Conservation (phyloP, 2,888 invertebrate species). For the Drosophila gaucha region DNA sequence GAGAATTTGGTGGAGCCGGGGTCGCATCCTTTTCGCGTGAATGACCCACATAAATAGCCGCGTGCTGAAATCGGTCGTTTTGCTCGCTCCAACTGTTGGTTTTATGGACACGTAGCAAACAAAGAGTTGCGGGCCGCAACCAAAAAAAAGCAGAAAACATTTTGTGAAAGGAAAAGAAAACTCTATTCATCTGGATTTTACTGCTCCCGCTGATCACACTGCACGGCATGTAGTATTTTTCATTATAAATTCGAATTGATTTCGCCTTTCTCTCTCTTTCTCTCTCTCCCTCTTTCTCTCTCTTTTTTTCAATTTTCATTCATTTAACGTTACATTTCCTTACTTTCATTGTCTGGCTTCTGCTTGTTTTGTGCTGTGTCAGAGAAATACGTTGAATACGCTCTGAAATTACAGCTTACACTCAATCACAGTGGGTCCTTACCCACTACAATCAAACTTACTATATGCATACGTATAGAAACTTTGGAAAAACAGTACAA, state of each 20-base stretch:
- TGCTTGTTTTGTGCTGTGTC: slow-evolving; percentile 32
- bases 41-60: slow-evolving; percentile 75
- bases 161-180: slow-evolving; percentile 37
- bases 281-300: not conserved
- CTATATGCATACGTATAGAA: too few species aligned
- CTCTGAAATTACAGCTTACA: not conserved
- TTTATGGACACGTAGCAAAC: slow-evolving; percentile 65
- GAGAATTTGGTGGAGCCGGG: slow-evolving; percentile 16
- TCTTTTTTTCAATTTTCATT: slow-evolving; percentile 33
- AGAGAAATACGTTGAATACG: slow-evolving; percentile 9
- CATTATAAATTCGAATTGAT: slow-evolving; percentile 48
- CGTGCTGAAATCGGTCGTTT: slow-evolving; percentile 45
- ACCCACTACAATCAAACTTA: not conserved
- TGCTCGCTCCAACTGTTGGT: slow-evolving; percentile 26
- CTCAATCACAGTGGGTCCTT: slow-evolving; percentile 2
- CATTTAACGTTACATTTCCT: slow-evolving; percentile 38
- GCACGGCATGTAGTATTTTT: slow-evolving; percentile 37
- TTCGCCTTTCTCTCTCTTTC: slow-evolving; percentile 25
- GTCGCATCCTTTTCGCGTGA: slow-evolving; percentile 65
- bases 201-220: slow-evolving; percentile 17
- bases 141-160: slow-evolving; percentile 15
- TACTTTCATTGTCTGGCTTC: slow-evolving; percentile 37
- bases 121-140: slow-evolving; percentile 25
- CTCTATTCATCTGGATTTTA: slow-evolving; percentile 30
- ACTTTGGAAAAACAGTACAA: too few species aligned